phyloP scores from a whole-genome alignment of 2,888 invertebrate genomes.

The Lordiphosa andalusiaca region DNA sequence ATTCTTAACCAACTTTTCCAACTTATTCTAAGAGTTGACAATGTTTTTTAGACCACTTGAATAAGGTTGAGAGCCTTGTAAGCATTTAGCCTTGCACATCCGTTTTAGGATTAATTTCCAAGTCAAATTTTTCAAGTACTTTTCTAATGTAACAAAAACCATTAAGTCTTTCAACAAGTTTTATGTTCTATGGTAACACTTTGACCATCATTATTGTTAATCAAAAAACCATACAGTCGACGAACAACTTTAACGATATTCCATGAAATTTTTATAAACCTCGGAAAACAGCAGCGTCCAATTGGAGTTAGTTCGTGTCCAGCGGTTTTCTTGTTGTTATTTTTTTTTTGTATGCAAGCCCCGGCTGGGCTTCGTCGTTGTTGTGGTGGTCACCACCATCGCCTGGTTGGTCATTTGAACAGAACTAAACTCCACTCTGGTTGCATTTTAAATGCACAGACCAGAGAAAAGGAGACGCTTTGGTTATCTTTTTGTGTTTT shows the following conservation, averaged over 20 bases:
- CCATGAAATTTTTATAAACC: slow-evolving; percentile 49
- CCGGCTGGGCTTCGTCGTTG: slow-evolving; percentile 31
- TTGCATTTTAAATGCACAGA: slow-evolving; percentile 59
- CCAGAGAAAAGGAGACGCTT: slow-evolving; percentile 30
- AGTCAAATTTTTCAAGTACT: too few species aligned
- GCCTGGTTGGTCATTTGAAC: slow-evolving; percentile 51
- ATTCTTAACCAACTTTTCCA: too few species aligned
- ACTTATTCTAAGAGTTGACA: too few species aligned
- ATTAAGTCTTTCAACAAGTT: too few species aligned
- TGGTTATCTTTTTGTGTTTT: slow-evolving; percentile 40
- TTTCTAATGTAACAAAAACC: too few species aligned
- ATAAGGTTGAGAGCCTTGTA: too few species aligned
- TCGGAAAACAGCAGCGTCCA: slow-evolving; percentile 19
- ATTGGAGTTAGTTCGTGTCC: slow-evolving; percentile 26
- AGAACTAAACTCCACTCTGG: slow-evolving; percentile 20
- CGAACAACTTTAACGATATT: slow-evolving; percentile 18
- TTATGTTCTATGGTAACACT: neutral
- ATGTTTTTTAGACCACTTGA: too few species aligned
- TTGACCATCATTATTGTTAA: too few species aligned
- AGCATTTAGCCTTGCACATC: too few species aligned
- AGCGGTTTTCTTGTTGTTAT: slow-evolving; percentile 11
- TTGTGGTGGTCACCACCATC: slow-evolving; percentile 42
- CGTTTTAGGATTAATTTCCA: too few species aligned
- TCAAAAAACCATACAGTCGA: slow-evolving; percentile 35
- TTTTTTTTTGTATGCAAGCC: slow-evolving; percentile 5